Evolutionary conservation across 2,797 vertebrate species (phyloP).

Genomic region (Enteromius argenteus): DNA sequence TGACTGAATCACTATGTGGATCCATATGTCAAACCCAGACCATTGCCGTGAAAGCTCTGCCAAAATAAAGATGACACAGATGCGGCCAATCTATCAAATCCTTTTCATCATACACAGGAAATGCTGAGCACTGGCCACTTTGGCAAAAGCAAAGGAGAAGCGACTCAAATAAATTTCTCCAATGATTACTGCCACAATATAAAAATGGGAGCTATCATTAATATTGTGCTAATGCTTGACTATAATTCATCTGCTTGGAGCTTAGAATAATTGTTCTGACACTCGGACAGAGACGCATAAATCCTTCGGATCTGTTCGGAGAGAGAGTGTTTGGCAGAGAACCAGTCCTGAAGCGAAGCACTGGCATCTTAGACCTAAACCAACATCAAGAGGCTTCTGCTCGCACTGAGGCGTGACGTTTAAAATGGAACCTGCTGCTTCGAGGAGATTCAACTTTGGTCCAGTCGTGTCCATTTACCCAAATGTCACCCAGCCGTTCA

Average conservation of each 20-base stretch:
- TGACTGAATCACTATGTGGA: slow-evolving; percentile 25
- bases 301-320: slow-evolving; percentile 78
- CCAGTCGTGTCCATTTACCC: neutral
- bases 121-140: slow-evolving; percentile 33
- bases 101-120: slow-evolving; percentile 46
- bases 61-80: slow-evolving; percentile 46
- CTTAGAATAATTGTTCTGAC: slow-evolving; percentile 80
- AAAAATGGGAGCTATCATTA: slow-evolving; percentile 74
- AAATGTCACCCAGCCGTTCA: slow-evolving; percentile 9
- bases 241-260: slow-evolving; percentile 79
- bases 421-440: slow-evolving; percentile 46
- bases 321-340: slow-evolving; percentile 79
- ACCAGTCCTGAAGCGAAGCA: slow-evolving; percentile 69
- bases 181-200: slow-evolving; percentile 74
- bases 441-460: slow-evolving; percentile 37
- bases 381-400: slow-evolving; percentile 31
- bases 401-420: slow-evolving; percentile 12
- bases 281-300: slow-evolving; percentile 82
- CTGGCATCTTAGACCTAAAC: slow-evolving; percentile 41
- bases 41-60: slow-evolving; percentile 6
- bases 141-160: slow-evolving; percentile 34
- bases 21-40: slow-evolving; percentile 39
- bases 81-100: slow-evolving; percentile 41
- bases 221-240: slow-evolving; percentile 77
- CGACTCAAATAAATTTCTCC: slow-evolving; percentile 70